phyloP scores from a whole-genome alignment of 2,888 invertebrate genomes.

The Eristalinus aeneus region DNA sequence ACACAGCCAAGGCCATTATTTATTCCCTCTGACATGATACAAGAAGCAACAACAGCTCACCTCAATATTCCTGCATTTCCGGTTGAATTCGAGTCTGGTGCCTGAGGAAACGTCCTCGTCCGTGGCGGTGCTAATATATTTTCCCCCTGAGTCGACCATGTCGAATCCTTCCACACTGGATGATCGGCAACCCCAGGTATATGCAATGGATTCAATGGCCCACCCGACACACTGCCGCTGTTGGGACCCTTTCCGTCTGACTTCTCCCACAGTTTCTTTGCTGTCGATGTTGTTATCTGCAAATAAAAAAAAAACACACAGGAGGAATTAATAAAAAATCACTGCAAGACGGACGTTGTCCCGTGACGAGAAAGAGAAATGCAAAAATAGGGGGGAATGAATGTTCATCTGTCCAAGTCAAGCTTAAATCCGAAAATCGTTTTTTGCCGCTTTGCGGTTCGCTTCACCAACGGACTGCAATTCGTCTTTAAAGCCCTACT shows the following conservation, averaged over 20 bases:
- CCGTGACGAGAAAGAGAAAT: not conserved
- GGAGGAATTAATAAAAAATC: constrained; percentile 31
- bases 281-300: constrained; percentile 95
- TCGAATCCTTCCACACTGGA: constrained; percentile 95
- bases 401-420: constrained; percentile 54
- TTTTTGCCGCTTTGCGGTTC: constrained; percentile 13
- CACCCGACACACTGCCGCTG: constrained; percentile 81
- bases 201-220: constrained; percentile 88
- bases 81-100: constrained; percentile 82
- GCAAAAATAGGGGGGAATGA: not conserved
- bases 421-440: constrained; percentile 44
- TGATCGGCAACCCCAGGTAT: constrained; percentile 83
- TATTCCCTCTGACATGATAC: not conserved
- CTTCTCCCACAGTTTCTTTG: constrained; percentile 96
- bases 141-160: constrained; percentile 95
- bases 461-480: not conserved
- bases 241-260: constrained; percentile 88
- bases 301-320: constrained; percentile 74
- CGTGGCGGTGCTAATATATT: constrained; percentile 90
- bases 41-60: constrained; percentile 70
- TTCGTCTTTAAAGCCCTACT: not conserved
- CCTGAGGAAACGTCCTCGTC: constrained; percentile 84
- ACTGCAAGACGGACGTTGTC: constrained; percentile 19
- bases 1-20: not conserved
- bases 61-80: constrained; percentile 81